Evolutionary conservation across 2,888 invertebrate genomes (phyloP), one percentile per base, ranked within the genome.

Genomic region (Panzeria rudis): DNA sequence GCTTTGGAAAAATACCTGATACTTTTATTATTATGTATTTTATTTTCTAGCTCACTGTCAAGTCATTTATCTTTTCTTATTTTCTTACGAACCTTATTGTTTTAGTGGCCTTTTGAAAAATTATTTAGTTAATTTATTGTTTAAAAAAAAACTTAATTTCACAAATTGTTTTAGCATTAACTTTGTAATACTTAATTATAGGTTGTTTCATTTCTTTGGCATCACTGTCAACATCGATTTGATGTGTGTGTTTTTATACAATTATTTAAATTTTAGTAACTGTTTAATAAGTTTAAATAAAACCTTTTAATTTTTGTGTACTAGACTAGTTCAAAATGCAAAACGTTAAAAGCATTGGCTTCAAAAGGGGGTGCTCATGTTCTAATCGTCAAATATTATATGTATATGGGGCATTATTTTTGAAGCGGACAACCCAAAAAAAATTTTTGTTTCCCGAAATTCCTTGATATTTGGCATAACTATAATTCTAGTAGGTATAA

Each of bases 171-270:
- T 50, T 68, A 20, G 15, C 41, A 66, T 66, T 73, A 8, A 68
- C 59, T 59, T 66, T 68, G 66, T 66, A 59, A 59, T 56, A 66
- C 50, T 68, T 79, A 71, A 54, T 64, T 80, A 66, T 64, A 29
- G 38, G 13, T 59, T 68, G 44, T 59, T 68, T 47, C n/a, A 13
- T 56, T 56, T 50, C 72, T 47, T 61, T 47, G 29, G n/a, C 32
- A 61, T 35, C 47, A 59, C 25, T 32, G 44, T 47, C 35, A 47
- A 32, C 25, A 15, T 17, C 15, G 59, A 47, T 8, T 44, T 72
- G 35, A 25, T 50, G 38, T 50, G 6, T 32, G n/a, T 38, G 35
- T 64, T 17, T 59, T 59, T 25, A 52, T 52, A 23, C 20, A 52
- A 2, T 47, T 54, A 25, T 2, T 54, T 25, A 25, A 25, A 47